A percentile compares a stretch with the other conserved stretches of the same genome.
Evolutionary conservation across 2,113 vertebrate genomes (phyloP).

Genomic region (Gymnogyps californianus): DNA sequence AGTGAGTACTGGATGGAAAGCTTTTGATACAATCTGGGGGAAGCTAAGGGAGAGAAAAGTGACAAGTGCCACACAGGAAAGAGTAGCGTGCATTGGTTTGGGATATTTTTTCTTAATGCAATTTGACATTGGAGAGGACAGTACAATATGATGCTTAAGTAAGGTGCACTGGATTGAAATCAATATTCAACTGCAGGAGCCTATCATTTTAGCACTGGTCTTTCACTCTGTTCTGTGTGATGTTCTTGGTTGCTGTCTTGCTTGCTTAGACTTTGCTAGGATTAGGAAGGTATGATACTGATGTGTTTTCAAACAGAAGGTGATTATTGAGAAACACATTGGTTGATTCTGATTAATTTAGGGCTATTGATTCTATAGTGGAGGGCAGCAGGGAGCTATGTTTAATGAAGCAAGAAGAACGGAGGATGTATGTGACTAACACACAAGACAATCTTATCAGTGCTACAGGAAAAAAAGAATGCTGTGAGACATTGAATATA

Average conservation of each 20-base stretch:
- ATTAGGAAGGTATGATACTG: neutral
- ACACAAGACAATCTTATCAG: neutral
- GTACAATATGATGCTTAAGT: neutral
- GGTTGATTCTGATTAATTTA: neutral
- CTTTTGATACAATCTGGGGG: neutral
- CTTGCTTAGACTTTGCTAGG: neutral
- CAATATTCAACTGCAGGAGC: neutral
- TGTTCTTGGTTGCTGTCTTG: neutral
- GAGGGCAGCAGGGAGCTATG: neutral
- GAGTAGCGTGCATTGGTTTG: rapidly evolving
- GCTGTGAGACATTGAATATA: neutral
- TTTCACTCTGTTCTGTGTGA: neutral
- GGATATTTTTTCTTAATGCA: neutral
- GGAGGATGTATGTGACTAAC: neutral
- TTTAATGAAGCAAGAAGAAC: neutral
- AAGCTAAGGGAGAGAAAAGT: neutral
- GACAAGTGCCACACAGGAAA: neutral
- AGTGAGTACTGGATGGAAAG: neutral
- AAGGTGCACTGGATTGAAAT: neutral
- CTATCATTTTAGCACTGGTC: neutral
- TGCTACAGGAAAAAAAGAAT: neutral
- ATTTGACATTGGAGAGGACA: neutral
- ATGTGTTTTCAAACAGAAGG: neutral
- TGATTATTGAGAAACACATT: neutral
- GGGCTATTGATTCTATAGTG: neutral